These are phyloP conservation scores for Bombus haemorrhoidalis DNA, from an alignment of 1,140 invertebrate genomes.

Conservation along the genomic window DNA sequence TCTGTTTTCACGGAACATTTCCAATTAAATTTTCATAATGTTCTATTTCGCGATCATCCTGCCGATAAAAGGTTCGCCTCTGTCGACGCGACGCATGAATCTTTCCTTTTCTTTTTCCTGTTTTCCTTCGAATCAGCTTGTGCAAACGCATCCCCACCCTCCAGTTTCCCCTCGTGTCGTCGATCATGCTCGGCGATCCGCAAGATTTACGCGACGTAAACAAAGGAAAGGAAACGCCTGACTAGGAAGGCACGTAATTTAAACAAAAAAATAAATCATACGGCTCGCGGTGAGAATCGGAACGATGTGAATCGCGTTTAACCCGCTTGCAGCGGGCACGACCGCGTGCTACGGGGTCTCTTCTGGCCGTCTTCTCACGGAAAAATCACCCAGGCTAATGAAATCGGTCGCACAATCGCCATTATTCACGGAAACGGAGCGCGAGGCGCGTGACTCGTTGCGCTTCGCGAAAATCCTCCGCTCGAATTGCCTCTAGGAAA, in stretches of 20 bases:
- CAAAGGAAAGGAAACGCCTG: constrained; percentile 51
- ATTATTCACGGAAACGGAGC: constrained; percentile 55
- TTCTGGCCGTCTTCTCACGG: constrained; percentile 32
- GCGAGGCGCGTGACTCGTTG: constrained; percentile 60
- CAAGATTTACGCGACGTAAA: constrained; percentile 22
- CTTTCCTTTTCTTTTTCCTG: neutral
- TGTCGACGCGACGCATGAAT: neutral
- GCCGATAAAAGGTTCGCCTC: neutral
- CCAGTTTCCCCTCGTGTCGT: constrained; percentile 9
- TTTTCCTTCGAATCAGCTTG: neutral
- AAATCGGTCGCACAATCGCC: constrained; percentile 40
- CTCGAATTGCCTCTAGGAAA: neutral
- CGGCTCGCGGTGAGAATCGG: constrained; percentile 43
- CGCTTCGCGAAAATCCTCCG: neutral
- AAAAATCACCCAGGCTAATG: constrained; percentile 48
- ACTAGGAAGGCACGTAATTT: constrained; percentile 32
- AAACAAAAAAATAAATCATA: constrained; percentile 49
- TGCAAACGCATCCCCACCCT: neutral
- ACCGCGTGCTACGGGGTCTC: too few species aligned
- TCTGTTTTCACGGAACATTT: constrained; percentile 2
- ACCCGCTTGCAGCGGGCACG: constrained; percentile 19
- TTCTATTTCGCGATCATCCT: neutral
- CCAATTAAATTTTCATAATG: constrained; percentile 38
- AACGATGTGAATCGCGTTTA: constrained; percentile 51
- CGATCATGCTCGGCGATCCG: constrained; percentile 25